Evolutionary conservation across 2,888 invertebrate genomes (phyloP), one percentile per base, ranked within the genome.

Genomic region (Serripes groenlandicus): DNA sequence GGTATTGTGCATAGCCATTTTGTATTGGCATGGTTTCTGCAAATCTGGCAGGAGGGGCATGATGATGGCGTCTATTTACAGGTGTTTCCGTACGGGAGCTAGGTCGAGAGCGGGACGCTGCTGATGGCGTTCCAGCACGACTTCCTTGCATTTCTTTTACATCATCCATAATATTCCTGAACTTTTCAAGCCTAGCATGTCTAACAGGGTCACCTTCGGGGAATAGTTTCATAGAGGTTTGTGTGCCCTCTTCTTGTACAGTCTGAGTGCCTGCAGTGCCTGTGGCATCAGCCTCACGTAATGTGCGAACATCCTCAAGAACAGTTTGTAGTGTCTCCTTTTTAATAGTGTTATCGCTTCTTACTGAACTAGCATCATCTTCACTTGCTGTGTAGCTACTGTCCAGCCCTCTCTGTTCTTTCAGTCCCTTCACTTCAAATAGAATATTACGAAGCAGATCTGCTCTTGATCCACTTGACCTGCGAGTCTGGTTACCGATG

Each of bases 351-450:
- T 84, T 84, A 68, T 90, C 89, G 42, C 91, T 91, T 15, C 83
- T 85, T 4, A 89, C 75, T 54, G 91, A 92, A 52, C 84, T 81
- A 28, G 83, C 82, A 68, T 88, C 89, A 75, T 90, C 90, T 34
- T 87, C 86, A 60, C 88, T 86, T 54, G 84, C 85, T 56, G 80
- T 78, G n/a, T 80, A 80, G 54, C 83, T 89, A 71, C 87, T 88
- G 60, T 88, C 85, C 26, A 93, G 56, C 15, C 92, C 92, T 70
- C 90, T 85, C 75, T 92, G 91, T 58, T 87, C 85, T 77, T 92
- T 92, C 56, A 93, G 82, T 71, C 89, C 90, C 75, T 92, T 92
- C 21, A 93, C 93, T 77, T 93, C 93, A 56, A 88, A 86, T 66
- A 93, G 81, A 73, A 93, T 92, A 72, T 85, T 90, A 21, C 88